Evolutionary conservation across 2,113 vertebrate genomes (phyloP), one percentile per base, ranked within the genome.

Genomic region (Sprattus sprattus): DNA sequence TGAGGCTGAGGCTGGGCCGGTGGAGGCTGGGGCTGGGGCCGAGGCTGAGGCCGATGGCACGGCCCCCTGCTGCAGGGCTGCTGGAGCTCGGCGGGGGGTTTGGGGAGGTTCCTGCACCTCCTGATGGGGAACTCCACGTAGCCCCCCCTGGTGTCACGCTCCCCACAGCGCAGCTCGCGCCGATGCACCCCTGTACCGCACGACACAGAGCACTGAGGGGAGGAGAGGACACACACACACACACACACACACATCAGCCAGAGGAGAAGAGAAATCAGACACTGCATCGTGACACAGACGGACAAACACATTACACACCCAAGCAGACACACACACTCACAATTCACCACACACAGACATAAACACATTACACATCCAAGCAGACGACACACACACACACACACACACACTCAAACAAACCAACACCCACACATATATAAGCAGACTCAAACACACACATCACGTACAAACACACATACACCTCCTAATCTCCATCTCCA

Each of bases 81-180:
- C 90, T 98, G 95, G 86, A 99, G 93, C 60, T 94, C 91, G 6
- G 94, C 75, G n/a, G 89, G 87, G 3, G 95, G 96, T 90, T 96
- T 98, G 90, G 94, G 95, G 81, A 97, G 89, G 57, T 97, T 95
- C 83, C 98, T 97, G 92, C 98, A 99, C 57, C 98, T 94, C 71
- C 97, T 94, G 81, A 92, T 86, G 0, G 97, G 97, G 87, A 97
- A 97, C 45, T 96, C 95, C 50, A 96, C 75, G 87, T 96, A 89
- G 87, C 97, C 97, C 64, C 96, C 97, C 0, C 92, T 92, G 15
- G 91, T 45, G 87, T 94, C 95, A 89, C 96, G 97, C 93, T 99
- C 98, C 0, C 95, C 94, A 0, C 98, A 99, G 44, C 92, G 96
- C 86, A 99, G 91, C 15, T 97, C 96, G 86, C 98, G 93, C 87